Evolutionary conservation across 2,888 invertebrate genomes (phyloP).

Genomic region (Pseudococcus longispinus): DNA sequence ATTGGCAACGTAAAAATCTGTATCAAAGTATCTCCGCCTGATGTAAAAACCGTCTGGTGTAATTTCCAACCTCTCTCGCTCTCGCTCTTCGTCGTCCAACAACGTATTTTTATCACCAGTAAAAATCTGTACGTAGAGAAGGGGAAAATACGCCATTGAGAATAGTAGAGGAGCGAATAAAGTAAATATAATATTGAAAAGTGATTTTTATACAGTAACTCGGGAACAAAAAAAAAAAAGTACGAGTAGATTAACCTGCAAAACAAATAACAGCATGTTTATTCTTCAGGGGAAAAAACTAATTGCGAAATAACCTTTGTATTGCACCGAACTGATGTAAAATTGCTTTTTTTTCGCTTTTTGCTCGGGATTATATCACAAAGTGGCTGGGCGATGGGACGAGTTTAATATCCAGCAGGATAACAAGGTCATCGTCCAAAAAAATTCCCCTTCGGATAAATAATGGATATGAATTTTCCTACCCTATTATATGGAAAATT

Average conservation of each 20-base stretch:
- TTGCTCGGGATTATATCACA: not conserved
- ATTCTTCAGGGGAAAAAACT: slow-evolving; percentile 17
- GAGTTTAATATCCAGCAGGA: not conserved
- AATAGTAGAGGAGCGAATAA: not conserved
- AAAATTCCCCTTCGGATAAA: no score
- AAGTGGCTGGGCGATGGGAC: not conserved
- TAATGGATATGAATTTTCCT: no score
- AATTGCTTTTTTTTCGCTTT: not conserved
- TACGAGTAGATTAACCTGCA: slow-evolving; percentile 12
- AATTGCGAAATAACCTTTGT: slow-evolving; percentile 29
- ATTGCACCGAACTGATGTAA: not conserved
- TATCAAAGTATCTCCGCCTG: not conserved
- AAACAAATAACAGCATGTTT: slow-evolving; percentile 31
- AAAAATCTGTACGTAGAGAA: not conserved
- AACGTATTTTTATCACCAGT: slow-evolving; percentile 3
- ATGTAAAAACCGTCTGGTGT: not conserved
- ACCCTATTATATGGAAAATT: no score
- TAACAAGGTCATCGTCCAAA: not conserved
- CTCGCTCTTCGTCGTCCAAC: not conserved
- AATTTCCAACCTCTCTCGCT: not conserved
- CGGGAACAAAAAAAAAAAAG: not conserved
- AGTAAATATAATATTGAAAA: slow-evolving; percentile 26
- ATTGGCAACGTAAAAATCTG: slow-evolving; percentile 20
- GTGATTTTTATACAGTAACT: slow-evolving; percentile 13
- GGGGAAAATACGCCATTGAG: not conserved